These are phyloP conservation scores for Pseudopodoces humilis DNA, from an alignment of 2,113 vertebrate genomes.

Conservation along the genomic window DNA sequence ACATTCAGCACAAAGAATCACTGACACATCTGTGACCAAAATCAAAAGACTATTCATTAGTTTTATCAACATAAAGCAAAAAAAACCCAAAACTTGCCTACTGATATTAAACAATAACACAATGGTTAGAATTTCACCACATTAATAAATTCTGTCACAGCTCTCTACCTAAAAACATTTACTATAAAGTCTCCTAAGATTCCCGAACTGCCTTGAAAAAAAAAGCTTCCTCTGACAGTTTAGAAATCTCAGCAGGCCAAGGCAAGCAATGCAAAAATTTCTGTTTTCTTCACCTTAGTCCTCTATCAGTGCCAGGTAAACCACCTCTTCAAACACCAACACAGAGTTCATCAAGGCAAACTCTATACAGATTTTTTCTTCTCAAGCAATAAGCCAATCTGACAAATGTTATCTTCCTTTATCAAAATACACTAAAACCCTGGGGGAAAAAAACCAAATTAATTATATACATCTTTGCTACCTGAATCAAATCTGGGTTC, in stretches of 20 bases:
- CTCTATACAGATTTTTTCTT: background rate
- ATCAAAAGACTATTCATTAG: background rate
- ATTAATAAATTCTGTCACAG: background rate
- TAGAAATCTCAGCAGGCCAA: conserved; percentile 16
- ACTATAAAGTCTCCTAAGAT: background rate
- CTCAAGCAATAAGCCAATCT: background rate
- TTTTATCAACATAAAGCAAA: background rate
- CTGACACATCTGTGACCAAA: background rate
- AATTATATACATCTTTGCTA: background rate
- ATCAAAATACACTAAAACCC: background rate
- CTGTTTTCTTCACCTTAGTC: background rate
- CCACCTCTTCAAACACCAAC: background rate
- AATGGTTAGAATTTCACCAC: background rate
- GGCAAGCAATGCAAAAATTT: background rate
- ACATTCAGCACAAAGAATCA: background rate
- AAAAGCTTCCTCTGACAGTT: background rate
- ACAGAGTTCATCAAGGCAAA: background rate
- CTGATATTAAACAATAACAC: background rate
- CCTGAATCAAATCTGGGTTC: background rate
- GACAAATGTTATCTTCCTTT: background rate
- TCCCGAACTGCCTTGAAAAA: background rate
- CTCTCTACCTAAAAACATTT: background rate
- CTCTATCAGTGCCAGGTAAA: conserved; percentile 3
- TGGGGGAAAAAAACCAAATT: background rate
- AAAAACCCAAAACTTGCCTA: background rate